These are phyloP conservation scores for Pandemis corylana DNA, from an alignment of 2,888 invertebrate species.

Conservation along the genomic window DNA sequence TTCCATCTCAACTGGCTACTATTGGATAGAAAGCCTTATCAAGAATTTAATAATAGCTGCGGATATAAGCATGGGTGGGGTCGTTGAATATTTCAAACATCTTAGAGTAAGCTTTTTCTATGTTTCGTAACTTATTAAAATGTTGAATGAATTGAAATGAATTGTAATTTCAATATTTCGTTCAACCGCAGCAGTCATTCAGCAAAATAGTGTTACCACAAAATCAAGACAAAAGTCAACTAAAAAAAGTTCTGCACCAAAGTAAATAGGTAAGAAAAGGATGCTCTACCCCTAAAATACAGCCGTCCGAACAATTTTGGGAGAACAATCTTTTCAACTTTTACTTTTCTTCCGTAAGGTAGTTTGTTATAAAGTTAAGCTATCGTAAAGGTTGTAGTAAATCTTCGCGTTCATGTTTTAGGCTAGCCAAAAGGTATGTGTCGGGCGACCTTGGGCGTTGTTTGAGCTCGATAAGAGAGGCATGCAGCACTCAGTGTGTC, in stretches of 20 bases:
- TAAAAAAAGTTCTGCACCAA: not conserved
- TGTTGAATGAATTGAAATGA: too few species aligned
- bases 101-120: not conserved
- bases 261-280: not conserved
- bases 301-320: not conserved
- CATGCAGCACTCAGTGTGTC: constrained; percentile 54
- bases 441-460: constrained; percentile 63
- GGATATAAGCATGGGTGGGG: not conserved
- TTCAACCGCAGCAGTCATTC: not conserved
- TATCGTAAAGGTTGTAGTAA: not conserved
- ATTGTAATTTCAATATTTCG: not conserved
- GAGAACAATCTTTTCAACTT: not conserved
- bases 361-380: not conserved
- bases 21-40: constrained; percentile 45
- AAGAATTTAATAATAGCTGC: constrained; percentile 18
- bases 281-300: not conserved
- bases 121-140: not conserved
- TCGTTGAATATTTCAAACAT: constrained; percentile 7
- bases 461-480: constrained; percentile 63
- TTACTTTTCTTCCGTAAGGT: constrained; percentile 1
- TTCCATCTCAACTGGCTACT: constrained; percentile 44
- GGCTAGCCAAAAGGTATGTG: constrained; percentile 8
- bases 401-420: constrained; percentile 5
- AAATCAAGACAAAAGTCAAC: not conserved
- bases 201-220: not conserved